These are phyloP conservation scores for Musca vetustissima DNA, from an alignment of 1,140 invertebrate species.

Conservation along the genomic window DNA sequence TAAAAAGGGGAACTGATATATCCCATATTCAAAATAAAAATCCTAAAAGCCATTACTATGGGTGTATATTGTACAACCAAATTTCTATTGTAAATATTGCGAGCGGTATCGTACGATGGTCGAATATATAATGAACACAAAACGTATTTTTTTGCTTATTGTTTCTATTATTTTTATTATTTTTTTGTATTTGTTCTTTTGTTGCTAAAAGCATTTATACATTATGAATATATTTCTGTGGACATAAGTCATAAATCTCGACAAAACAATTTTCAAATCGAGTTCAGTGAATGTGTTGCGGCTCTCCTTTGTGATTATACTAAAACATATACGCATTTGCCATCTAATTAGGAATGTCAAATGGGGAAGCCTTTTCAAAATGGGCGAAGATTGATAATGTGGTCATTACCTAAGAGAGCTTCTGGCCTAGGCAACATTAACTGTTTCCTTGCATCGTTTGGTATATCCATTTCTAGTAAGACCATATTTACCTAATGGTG, in stretches of 20 bases:
- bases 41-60: no score
- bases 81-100: no score
- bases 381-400: not conserved
- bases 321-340: not conserved
- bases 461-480: no score
- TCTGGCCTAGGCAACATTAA: no score
- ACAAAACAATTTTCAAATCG: not conserved
- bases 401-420: no score
- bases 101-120: no score
- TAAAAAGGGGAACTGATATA: no score
- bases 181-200: not conserved
- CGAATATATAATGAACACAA: not conserved
- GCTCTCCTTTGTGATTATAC: not conserved
- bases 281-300: not conserved
- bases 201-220: slow-evolving; percentile 7
- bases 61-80: no score
- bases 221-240: slow-evolving; percentile 18
- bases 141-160: not conserved
- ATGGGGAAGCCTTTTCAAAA: no score
- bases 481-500: no score
- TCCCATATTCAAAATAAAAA: no score
- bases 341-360: not conserved
- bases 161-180: not conserved
- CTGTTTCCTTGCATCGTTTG: no score
- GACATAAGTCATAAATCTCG: slow-evolving; percentile 28